These are phyloP conservation scores for Acrobasis consociella DNA, from an alignment of 2,888 invertebrate genomes.

Conservation along the genomic window DNA sequence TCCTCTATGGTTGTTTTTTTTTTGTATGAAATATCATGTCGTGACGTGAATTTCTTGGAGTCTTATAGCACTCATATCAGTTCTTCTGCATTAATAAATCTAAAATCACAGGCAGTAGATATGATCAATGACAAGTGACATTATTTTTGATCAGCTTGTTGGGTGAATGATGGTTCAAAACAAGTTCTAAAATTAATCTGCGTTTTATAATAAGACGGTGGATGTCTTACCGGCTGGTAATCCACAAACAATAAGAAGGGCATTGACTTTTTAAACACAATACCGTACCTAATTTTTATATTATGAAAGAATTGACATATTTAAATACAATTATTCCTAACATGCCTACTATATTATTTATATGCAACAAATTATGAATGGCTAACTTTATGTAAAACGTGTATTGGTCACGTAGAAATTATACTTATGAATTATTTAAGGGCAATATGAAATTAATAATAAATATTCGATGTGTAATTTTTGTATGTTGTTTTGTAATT, in stretches of 20 bases:
- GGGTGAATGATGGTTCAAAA: no score
- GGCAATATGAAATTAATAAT: slow-evolving; percentile 20
- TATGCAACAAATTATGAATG: slow-evolving; percentile 11
- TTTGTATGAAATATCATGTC: no score
- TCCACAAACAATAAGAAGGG: slow-evolving; percentile 36
- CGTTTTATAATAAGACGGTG: slow-evolving; percentile 5
- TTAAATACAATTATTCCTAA: slow-evolving; percentile 1
- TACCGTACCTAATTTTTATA: slow-evolving; percentile 1
- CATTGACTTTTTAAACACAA: slow-evolving; percentile 9
- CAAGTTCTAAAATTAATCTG: no score
- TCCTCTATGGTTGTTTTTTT: no score
- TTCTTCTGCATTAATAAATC: no score
- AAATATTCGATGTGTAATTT: slow-evolving; percentile 9
- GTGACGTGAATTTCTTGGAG: no score
- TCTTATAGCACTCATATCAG: no score
- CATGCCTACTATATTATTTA: slow-evolving; percentile 15
- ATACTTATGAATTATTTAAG: slow-evolving; percentile 18
- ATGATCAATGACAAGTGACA: no score
- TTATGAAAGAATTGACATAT: not conserved
- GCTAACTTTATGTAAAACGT: slow-evolving; percentile 5
- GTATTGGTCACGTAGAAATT: slow-evolving; percentile 17
- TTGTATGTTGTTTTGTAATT: slow-evolving; percentile 18
- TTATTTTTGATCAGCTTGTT: no score
- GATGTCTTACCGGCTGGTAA: slow-evolving; percentile 37
- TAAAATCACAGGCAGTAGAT: no score